These are phyloP conservation scores for Heliconius aoede DNA, from an alignment of 2,888 invertebrate species.

Conservation along the genomic window DNA sequence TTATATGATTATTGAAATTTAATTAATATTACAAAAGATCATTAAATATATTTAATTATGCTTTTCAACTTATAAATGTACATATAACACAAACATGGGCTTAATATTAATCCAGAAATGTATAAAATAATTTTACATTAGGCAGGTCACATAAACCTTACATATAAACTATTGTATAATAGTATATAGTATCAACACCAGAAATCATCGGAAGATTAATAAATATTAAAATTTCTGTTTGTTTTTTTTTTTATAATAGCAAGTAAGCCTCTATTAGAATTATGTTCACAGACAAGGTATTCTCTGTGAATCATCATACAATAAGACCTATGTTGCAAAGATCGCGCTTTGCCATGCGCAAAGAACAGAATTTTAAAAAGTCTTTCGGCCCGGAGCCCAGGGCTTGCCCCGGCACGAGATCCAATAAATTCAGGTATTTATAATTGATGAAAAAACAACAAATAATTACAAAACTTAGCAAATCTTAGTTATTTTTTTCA, in stretches of 20 bases:
- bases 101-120: background rate
- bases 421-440: slow-evolving; percentile 7
- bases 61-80: background rate
- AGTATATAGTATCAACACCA: background rate
- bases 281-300: background rate
- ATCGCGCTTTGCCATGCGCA: slow-evolving; percentile 2
- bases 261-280: background rate
- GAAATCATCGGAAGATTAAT: background rate
- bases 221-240: background rate
- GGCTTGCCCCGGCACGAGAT: background rate
- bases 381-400: background rate
- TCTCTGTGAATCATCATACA: background rate
- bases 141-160: background rate
- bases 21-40: background rate
- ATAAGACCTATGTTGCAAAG: background rate
- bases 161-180: background rate
- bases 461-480: background rate
- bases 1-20: background rate
- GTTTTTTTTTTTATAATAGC: background rate
- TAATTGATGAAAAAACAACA: background rate
- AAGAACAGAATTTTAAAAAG: background rate
- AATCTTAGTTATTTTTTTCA: background rate
- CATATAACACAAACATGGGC: background rate
- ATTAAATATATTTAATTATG: background rate
- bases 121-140: background rate